These are phyloP conservation scores for Lophotriccus pileatus DNA, from an alignment of 2,797 vertebrate species.

Conservation along the genomic window DNA sequence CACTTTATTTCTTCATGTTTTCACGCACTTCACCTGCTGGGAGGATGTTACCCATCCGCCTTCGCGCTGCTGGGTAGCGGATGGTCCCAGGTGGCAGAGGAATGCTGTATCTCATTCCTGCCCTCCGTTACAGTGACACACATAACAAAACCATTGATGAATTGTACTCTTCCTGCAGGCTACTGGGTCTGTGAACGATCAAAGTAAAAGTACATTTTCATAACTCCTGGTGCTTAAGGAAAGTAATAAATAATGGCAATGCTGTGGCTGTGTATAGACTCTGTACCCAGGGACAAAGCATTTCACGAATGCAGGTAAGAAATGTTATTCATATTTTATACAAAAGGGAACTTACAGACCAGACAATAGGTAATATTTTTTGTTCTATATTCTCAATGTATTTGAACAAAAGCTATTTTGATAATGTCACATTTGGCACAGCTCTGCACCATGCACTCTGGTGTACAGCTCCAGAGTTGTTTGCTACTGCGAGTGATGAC, in stretches of 20 bases:
- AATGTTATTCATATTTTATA: constrained; percentile 39
- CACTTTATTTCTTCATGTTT: constrained; percentile 5
- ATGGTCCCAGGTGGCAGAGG: constrained; percentile 30
- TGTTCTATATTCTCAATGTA: background rate
- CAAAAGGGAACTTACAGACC: background rate
- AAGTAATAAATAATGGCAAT: constrained; percentile 29
- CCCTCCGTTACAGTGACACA: background rate
- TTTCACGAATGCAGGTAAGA: background rate
- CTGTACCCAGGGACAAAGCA: constrained; percentile 6
- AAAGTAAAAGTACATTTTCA: constrained; percentile 34
- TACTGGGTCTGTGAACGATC: constrained; percentile 12
- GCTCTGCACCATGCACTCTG: background rate
- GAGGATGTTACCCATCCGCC: background rate
- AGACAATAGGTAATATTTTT: constrained; percentile 26
- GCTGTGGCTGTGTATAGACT: background rate
- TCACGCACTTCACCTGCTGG: background rate
- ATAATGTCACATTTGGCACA: background rate
- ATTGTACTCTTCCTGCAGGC: constrained; percentile 45
- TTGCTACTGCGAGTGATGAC: background rate
- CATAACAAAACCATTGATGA: constrained; percentile 14
- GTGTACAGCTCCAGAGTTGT: background rate
- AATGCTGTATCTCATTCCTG: background rate
- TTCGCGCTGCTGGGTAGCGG: background rate
- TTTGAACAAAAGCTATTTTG: constrained; percentile 42
- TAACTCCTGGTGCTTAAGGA: constrained; percentile 23